Percentiles rank a stretch among this genome's conserved stretches.
Conservation (phyloP, 2,113 vertebrate species). For the Aldabrachelys gigantea region DNA sequence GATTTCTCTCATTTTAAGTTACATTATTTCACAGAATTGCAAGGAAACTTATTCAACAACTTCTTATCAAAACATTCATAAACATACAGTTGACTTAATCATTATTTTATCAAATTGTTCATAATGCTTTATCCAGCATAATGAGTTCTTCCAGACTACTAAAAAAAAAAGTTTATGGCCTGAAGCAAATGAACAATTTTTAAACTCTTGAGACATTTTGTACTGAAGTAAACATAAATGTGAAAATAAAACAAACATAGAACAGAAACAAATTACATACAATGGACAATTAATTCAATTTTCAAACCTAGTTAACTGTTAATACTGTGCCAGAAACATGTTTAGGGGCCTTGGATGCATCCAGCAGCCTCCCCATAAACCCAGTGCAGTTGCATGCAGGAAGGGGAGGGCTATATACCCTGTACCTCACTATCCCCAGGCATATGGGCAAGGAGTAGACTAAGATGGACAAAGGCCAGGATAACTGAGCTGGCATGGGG, state of each 20-base stretch:
- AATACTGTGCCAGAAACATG: not conserved
- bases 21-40: not conserved
- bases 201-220: not conserved
- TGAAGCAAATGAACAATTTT: not conserved
- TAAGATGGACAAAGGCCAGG: not conserved
- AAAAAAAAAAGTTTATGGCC: not conserved
- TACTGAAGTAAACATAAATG: not conserved
- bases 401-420: not conserved
- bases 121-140: not conserved
- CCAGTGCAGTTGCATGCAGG: not conserved
- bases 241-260: not conserved
- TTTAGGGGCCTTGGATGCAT: not conserved
- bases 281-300: not conserved
- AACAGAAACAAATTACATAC: not conserved
- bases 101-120: not conserved
- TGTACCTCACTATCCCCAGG: not conserved
- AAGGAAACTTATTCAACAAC: not conserved
- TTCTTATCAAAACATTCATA: not conserved
- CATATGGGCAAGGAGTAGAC: not conserved
- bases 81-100: not conserved
- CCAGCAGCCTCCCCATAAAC: not conserved
- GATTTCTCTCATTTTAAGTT: not conserved
- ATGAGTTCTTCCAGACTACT: not conserved
- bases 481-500: not conserved
- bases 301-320: not conserved